Percentiles rank a stretch among this genome's conserved stretches.
These are phyloP conservation scores for Phocides pigmalion DNA, from an alignment of 1,140 invertebrate genomes.

Conservation along the genomic window DNA sequence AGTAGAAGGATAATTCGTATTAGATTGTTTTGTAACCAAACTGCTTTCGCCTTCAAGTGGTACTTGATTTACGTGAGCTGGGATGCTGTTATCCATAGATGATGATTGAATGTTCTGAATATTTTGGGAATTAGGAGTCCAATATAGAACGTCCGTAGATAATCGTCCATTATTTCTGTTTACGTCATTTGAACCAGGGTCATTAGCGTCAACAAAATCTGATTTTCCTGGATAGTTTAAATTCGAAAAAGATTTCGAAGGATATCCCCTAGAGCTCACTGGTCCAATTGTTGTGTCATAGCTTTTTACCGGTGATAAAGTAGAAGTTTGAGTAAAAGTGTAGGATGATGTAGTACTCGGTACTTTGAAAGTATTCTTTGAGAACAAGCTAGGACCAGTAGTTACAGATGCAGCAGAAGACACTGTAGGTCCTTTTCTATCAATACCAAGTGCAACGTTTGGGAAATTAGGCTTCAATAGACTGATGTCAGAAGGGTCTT, in stretches of 20 bases:
- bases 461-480: slow-evolving; percentile 14
- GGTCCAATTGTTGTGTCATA: background rate
- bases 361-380: background rate
- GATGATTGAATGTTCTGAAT: background rate
- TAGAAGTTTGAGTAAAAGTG: background rate
- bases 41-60: too few species aligned
- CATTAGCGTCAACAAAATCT: background rate
- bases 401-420: background rate
- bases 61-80: too few species aligned
- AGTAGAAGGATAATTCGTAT: background rate
- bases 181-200: background rate
- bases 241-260: background rate
- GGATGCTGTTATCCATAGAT: too few species aligned
- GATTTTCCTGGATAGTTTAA: background rate
- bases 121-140: background rate
- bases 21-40: background rate
- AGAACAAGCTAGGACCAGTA: background rate
- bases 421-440: slow-evolving; percentile 24
- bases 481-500: background rate
- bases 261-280: too few species aligned
- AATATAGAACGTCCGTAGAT: background rate
- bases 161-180: background rate
- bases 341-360: background rate
- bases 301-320: slow-evolving; percentile 2
- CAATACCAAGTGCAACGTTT: slow-evolving; percentile 31